A percentile compares a stretch with the other conserved stretches of the same genome.
Conservation (phyloP, 2,888 invertebrate genomes). For the Osedax fenrisi region DNA sequence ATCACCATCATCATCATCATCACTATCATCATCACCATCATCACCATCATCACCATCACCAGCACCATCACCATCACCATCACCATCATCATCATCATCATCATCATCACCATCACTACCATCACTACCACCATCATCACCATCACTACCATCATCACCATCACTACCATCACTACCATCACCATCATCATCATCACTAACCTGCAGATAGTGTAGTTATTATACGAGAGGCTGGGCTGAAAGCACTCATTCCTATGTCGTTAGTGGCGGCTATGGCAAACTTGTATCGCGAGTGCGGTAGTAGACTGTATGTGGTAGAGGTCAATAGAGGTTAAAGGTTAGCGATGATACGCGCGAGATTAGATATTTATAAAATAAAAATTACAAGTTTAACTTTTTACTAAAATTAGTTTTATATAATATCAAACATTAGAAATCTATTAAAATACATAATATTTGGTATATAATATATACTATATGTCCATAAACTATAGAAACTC, state of each 20-base stretch:
- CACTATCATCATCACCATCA: slow-evolving; percentile 4
- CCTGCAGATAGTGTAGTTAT: slow-evolving; percentile 43
- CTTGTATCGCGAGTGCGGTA: slow-evolving; percentile 75
- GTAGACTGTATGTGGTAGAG: slow-evolving; percentile 58
- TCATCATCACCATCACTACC: not conserved
- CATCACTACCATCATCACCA: slow-evolving; percentile 9
- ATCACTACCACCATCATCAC: slow-evolving; percentile 13
- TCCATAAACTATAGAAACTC: too few relatives aligned
- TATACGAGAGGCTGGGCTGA: slow-evolving; percentile 57
- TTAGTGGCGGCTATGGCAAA: slow-evolving; percentile 88
- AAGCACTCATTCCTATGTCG: slow-evolving; percentile 83
- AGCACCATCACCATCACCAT: not conserved
- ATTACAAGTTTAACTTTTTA: too few relatives aligned
- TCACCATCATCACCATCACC: slow-evolving; percentile 9
- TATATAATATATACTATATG: too few relatives aligned
- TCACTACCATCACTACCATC: slow-evolving; percentile 10
- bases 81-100: not conserved
- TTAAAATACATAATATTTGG: too few relatives aligned
- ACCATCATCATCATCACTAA: too few relatives aligned
- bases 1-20: slow-evolving; percentile 15
- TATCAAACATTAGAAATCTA: too few relatives aligned
- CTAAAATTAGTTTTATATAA: too few relatives aligned
- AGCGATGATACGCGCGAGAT: too few relatives aligned
- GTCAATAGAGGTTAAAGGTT: too few relatives aligned
- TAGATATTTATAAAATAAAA: too few relatives aligned